These are phyloP conservation scores for Pseudomyrmex cubaensis DNA, from an alignment of 1,140 invertebrate genomes.

Conservation along the genomic window DNA sequence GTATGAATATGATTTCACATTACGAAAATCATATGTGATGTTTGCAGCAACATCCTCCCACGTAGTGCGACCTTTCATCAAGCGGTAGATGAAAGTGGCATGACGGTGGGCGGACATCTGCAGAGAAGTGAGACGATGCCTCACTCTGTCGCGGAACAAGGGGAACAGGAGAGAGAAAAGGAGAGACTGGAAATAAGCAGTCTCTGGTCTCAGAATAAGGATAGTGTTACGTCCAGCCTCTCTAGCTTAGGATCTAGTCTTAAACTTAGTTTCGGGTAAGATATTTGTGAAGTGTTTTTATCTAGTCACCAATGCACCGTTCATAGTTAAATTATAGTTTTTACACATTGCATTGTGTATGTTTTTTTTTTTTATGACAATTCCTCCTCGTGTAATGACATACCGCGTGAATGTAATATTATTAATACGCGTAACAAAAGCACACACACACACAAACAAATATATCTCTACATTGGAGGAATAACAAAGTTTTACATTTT, in stretches of 20 bases:
- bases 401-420: not conserved
- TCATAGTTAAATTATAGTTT: slow-evolving; percentile 4
- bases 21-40: slow-evolving; percentile 50
- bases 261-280: slow-evolving; percentile 94
- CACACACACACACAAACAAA: not conserved
- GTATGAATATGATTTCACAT: slow-evolving; percentile 29
- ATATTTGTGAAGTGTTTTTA: slow-evolving; percentile 22
- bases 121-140: slow-evolving; percentile 94
- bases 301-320: slow-evolving; percentile 26
- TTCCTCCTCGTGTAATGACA: slow-evolving; percentile 20
- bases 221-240: slow-evolving; percentile 90
- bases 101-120: slow-evolving; percentile 82
- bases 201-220: slow-evolving; percentile 84
- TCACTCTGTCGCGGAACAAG: slow-evolving; percentile 83
- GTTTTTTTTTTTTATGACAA: not conserved
- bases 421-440: not conserved
- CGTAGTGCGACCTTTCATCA: slow-evolving; percentile 84
- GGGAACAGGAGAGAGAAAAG: slow-evolving; percentile 82
- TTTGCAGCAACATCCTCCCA: slow-evolving; percentile 79
- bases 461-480: slow-evolving; percentile 24
- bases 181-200: slow-evolving; percentile 82
- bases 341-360: not conserved
- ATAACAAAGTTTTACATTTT: slow-evolving; percentile 32
- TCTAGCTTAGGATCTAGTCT: slow-evolving; percentile 91
- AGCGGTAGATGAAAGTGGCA: slow-evolving; percentile 78